These are phyloP conservation scores for Anguilla japonica DNA, from an alignment of 2,113 vertebrate genomes.

Conservation along the genomic window DNA sequence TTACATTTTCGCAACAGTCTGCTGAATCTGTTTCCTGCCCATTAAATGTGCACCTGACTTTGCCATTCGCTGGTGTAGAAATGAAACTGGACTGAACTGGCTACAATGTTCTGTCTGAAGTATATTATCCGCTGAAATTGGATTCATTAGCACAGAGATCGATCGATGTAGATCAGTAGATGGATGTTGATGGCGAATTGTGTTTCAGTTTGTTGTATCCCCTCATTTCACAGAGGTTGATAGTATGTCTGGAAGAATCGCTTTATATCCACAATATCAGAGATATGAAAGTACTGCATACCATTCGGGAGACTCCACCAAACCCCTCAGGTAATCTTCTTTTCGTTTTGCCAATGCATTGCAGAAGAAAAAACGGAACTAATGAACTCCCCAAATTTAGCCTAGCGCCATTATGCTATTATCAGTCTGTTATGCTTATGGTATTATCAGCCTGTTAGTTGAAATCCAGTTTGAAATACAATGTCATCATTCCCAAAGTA, in stretches of 20 bases:
- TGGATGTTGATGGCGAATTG: no score
- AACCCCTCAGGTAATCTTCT: constrained; percentile 63
- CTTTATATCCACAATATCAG: constrained; percentile 98
- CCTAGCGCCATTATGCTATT: not conserved
- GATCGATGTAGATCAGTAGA: not conserved
- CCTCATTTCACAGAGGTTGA: constrained; percentile 79
- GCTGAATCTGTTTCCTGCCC: not conserved
- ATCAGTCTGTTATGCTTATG: not conserved
- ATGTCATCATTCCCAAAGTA: not conserved
- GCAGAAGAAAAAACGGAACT: not conserved
- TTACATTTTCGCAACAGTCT: not conserved
- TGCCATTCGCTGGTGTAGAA: not conserved
- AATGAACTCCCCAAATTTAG: not conserved
- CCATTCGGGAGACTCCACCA: constrained; percentile 98
- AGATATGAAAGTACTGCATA: constrained; percentile 99
- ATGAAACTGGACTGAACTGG: not conserved
- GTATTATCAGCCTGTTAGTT: not conserved
- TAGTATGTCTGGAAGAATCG: constrained; percentile 97
- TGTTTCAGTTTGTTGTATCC: not conserved
- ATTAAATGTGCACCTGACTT: not conserved
- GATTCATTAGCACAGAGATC: not conserved
- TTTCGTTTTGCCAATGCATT: not conserved
- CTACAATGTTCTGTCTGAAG: not conserved
- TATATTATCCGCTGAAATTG: not conserved
- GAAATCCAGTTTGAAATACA: not conserved